Conservation (phyloP, 1,140 invertebrate genomes). For the Heliconius nattereri region DNA sequence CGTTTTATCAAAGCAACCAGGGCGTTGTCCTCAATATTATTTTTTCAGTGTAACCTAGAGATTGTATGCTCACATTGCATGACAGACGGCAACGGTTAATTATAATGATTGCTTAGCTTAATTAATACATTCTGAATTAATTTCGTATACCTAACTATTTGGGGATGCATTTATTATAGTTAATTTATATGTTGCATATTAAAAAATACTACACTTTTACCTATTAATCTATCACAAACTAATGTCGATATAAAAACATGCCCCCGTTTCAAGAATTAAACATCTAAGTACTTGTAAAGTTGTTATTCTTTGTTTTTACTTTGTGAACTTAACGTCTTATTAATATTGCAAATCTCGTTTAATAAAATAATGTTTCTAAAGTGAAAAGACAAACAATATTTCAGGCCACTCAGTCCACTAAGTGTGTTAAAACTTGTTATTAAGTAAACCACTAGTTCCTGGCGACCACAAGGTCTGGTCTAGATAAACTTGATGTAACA, state of each 20-base stretch:
- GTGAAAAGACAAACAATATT: neutral
- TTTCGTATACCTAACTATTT: neutral
- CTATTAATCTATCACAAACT: neutral
- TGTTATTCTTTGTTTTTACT: neutral
- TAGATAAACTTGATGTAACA: slow-evolving; percentile 38
- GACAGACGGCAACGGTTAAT: slow-evolving; percentile 7
- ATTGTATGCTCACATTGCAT: slow-evolving; percentile 14
- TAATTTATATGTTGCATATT: neutral
- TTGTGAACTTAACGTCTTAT: neutral
- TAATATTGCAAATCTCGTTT: neutral
- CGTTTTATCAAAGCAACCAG: slow-evolving; percentile 23
- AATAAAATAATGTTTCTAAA: neutral
- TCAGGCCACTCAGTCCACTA: slow-evolving; percentile 1
- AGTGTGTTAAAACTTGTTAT: slow-evolving; percentile 34
- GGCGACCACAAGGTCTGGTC: slow-evolving; percentile 39
- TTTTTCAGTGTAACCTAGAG: slow-evolving; percentile 13
- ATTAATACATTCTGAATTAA: slow-evolving; percentile 9
- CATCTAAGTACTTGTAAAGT: neutral
- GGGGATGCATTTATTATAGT: slow-evolving; percentile 9
- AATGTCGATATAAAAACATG: neutral
- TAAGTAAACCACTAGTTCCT: slow-evolving; percentile 33
- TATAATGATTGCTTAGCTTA: slow-evolving; percentile 9
- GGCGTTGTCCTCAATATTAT: slow-evolving; percentile 25
- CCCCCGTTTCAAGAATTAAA: neutral
- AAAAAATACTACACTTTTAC: too few species aligned